Evolutionary conservation across 2,797 vertebrate genomes (phyloP).

Genomic region (Esox lucius): DNA sequence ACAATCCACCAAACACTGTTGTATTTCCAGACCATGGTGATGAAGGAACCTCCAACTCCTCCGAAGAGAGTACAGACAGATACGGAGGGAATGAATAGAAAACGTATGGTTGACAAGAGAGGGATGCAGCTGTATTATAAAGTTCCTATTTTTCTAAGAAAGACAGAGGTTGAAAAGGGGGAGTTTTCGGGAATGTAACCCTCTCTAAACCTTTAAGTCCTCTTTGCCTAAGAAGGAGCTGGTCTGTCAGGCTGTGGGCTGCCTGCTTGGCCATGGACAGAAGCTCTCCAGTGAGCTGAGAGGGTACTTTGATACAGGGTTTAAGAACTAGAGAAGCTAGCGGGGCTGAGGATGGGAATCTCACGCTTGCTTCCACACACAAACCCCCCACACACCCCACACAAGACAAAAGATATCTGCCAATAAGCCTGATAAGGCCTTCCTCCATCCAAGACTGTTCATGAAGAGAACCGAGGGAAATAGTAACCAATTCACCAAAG

Average conservation of each 20-base stretch:
- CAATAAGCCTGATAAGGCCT: background rate
- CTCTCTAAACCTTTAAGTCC: background rate
- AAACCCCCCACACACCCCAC: slow-evolving; percentile 1
- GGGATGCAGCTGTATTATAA: background rate
- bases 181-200: background rate
- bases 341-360: background rate
- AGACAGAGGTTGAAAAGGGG: background rate
- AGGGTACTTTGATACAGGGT: background rate
- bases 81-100: background rate
- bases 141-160: background rate
- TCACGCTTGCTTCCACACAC: background rate
- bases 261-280: background rate
- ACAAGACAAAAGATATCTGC: background rate
- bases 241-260: background rate
- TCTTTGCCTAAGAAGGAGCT: background rate
- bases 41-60: background rate
- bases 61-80: slow-evolving; percentile 6
- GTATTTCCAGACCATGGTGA: background rate
- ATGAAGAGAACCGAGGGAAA: background rate
- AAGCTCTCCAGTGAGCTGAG: background rate
- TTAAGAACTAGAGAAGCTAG: background rate
- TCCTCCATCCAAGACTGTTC: background rate
- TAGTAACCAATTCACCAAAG: background rate
- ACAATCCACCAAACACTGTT: background rate
- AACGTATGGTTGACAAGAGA: background rate